A percentile compares a stretch with the other conserved stretches of the same genome.
phyloP scores from a whole-genome alignment of 2,797 vertebrate species.

The Yasuhikotakia modesta region DNA sequence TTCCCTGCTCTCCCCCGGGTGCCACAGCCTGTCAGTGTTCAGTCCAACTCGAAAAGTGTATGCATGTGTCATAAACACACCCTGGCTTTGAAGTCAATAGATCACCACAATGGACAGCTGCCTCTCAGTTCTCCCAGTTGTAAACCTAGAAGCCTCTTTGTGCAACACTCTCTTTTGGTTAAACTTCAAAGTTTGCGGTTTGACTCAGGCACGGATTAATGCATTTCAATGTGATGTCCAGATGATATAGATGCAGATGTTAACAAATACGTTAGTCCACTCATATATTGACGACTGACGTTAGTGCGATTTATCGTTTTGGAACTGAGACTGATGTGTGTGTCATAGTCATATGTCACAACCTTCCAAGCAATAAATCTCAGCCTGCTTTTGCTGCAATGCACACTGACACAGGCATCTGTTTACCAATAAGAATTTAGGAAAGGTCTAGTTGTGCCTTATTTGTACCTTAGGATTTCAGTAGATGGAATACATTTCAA shows the following conservation, averaged over 20 bases:
- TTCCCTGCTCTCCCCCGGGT: conserved; percentile 68
- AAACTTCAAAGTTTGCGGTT: conserved; percentile 62
- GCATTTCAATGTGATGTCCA: conserved; percentile 60
- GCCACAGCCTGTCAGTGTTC: conserved; percentile 54
- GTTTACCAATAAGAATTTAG: background rate
- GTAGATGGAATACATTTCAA: too few species aligned
- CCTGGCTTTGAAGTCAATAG: conserved; percentile 60
- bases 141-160: conserved; percentile 70
- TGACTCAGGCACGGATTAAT: conserved; percentile 61
- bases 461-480: too few species aligned
- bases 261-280: background rate
- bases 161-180: conserved; percentile 52
- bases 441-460: background rate
- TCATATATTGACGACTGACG: background rate
- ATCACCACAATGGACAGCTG: conserved; percentile 58
- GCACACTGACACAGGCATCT: background rate
- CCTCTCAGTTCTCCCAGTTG: conserved; percentile 60
- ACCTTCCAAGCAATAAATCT: too few species aligned
- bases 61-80: conserved; percentile 65
- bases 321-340: too few species aligned
- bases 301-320: too few species aligned
- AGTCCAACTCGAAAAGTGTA: conserved; percentile 51
- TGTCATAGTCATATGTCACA: too few species aligned
- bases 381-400: background rate
- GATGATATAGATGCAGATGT: conserved; percentile 32